Base-by-base conservation (phyloP, 2,888 invertebrate genomes). In the Diarsia rubi region DNA sequence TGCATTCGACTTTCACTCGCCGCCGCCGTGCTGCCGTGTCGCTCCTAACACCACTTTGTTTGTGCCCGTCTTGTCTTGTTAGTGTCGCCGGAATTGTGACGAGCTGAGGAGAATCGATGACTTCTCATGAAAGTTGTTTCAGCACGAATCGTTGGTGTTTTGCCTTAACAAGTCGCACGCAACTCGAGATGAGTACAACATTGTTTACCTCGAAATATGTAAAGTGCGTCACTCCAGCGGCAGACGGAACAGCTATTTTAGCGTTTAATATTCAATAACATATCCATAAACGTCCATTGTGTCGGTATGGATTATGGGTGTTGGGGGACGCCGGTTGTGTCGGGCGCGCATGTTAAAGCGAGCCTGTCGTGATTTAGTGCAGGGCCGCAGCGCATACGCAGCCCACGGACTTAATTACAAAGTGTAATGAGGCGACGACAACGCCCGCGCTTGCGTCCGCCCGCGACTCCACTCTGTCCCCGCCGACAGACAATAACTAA, bases 391-490 rank as follows among this genome's bases (percentile, higher is more conserved):
- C 91, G 88, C 89, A 90, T 91, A 90, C 91, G 88, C 93, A 90
- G 92, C 95, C 94, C 93, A 94, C 95, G 93, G 93, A 86, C 91
- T 93, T 95, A 95, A 96, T 96, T 96, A 96, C 93, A 95, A 95
- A 95, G 93, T 95, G 94, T 95, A 96, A 96, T 96, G 94, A 95
- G 93, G 90, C 90, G 92, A 88, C 87, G 85, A 88, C 91, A 90
- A 91, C 90, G 86, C 88, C 87, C 86, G 88, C 88, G 87, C 87
- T 79, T 81, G 85, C 83, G 84, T 90, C 87, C 91, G 91, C 91
- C 90, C 89, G 88, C 88, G 87, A 86, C 88, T 79, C 72, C 68
- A 64, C 79, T 69, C 65, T 79, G 78, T 75, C 84, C 76, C 82
- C 67, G 69, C 82, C 79, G 74, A 83, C 78, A 86, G 79, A 86